Conservation (phyloP, 2,113 vertebrate genomes). For the Suricata suricatta region DNA sequence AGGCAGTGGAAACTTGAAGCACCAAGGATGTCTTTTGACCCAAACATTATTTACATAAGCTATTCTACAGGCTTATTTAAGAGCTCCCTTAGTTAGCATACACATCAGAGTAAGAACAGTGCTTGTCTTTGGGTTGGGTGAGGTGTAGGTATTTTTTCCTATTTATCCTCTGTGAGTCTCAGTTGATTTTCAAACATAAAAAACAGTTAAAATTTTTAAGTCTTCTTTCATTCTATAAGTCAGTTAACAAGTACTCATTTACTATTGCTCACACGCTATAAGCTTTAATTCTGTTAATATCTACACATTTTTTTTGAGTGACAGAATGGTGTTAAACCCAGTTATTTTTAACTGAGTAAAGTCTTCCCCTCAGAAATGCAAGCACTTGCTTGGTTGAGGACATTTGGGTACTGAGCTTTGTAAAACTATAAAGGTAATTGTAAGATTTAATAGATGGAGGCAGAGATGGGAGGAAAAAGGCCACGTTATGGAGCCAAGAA, state of each 20-base stretch:
- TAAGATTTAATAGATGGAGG: no score
- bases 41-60: background rate
- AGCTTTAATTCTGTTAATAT: background rate
- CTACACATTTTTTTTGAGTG: background rate
- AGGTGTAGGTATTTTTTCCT: background rate
- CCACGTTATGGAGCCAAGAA: no score
- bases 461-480: no score
- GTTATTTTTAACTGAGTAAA: background rate
- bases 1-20: background rate
- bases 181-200: background rate
- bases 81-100: background rate
- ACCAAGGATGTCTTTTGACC: background rate
- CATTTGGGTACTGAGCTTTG: background rate
- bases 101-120: background rate
- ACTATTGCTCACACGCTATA: background rate
- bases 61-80: background rate
- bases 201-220: background rate
- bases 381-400: background rate
- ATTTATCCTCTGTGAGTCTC: background rate
- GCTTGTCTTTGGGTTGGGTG: background rate
- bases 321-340: background rate
- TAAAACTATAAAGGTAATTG: constrained; percentile 11
- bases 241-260: constrained; percentile 16
- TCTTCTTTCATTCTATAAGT: background rate
- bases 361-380: background rate